Evolutionary conservation across 1,140 invertebrate species (phyloP).

Genomic region (Planococcus citri): DNA sequence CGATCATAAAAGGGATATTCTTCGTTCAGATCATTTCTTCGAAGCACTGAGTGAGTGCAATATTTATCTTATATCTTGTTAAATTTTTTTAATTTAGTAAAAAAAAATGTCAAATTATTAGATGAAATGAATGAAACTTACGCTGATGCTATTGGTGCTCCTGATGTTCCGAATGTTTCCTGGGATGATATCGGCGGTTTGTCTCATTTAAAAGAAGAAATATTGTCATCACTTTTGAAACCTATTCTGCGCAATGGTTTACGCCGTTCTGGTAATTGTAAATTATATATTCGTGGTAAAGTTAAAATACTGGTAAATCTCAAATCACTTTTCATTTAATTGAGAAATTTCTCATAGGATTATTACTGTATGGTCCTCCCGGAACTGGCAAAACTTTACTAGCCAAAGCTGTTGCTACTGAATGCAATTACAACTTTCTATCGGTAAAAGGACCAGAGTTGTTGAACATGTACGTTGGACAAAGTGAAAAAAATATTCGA

Average conservation of each 20-base stretch:
- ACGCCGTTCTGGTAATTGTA: conserved; percentile 47
- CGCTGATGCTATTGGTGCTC: conserved; percentile 64
- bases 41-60: background rate
- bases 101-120: conserved; percentile 35
- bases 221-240: conserved; percentile 69
- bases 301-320: too few species aligned
- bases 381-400: conserved; percentile 86
- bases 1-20: too few species aligned
- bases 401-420: conserved; percentile 83
- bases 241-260: conserved; percentile 61
- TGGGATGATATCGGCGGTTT: conserved; percentile 85
- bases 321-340: too few species aligned
- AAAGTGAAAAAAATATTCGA: conserved; percentile 82
- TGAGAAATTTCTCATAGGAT: conserved; percentile 36
- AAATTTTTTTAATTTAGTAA: background rate
- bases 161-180: conserved; percentile 65
- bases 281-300: too few species aligned
- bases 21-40: background rate
- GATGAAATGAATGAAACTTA: conserved; percentile 56
- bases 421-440: conserved; percentile 77
- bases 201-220: conserved; percentile 71
- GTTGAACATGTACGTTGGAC: conserved; percentile 88
- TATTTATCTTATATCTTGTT: too few species aligned
- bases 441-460: conserved; percentile 88
- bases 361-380: conserved; percentile 78